Conservation (phyloP, 2,113 vertebrate species). For the Forbesichthys agassizii region DNA sequence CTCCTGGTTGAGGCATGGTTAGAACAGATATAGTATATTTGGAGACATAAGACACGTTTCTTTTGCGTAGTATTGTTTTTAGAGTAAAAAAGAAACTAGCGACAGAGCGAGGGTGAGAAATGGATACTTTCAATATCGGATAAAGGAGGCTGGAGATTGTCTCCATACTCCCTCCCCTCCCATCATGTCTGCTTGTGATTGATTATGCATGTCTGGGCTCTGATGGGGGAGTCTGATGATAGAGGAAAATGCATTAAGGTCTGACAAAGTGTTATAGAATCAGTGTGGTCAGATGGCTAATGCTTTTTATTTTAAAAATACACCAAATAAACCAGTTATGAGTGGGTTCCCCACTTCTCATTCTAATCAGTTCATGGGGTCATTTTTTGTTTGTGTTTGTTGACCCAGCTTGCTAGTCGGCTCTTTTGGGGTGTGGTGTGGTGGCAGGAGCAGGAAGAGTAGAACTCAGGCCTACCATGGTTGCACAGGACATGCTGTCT, state of each 20-base stretch:
- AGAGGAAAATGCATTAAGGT: constrained; percentile 8
- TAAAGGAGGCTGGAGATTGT: not conserved
- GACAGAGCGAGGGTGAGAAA: constrained; percentile 4
- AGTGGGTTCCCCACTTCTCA: too few species aligned
- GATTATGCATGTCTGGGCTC: constrained; percentile 18
- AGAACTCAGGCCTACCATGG: constrained; percentile 5
- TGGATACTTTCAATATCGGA: constrained; percentile 6
- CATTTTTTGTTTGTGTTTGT: too few species aligned
- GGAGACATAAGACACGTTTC: not conserved
- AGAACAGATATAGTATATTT: constrained; percentile 2
- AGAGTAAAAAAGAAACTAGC: not conserved
- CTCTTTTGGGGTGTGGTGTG: not conserved
- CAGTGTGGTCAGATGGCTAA: not conserved
- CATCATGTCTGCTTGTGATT: constrained; percentile 32
- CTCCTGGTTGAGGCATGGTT: constrained; percentile 8
- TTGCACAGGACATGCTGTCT: constrained; percentile 20
- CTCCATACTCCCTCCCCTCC: constrained; percentile 8
- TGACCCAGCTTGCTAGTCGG: constrained; percentile 33
- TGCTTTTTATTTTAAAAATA: not conserved
- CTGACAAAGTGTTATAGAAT: constrained; percentile 10
- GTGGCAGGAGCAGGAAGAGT: not conserved
- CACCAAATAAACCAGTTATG: too few species aligned
- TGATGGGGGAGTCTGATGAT: constrained; percentile 18
- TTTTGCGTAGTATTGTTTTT: not conserved
- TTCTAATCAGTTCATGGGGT: not conserved